Evolutionary conservation across 2,113 vertebrate species (phyloP).

Genomic region (Psettodes erumei): DNA sequence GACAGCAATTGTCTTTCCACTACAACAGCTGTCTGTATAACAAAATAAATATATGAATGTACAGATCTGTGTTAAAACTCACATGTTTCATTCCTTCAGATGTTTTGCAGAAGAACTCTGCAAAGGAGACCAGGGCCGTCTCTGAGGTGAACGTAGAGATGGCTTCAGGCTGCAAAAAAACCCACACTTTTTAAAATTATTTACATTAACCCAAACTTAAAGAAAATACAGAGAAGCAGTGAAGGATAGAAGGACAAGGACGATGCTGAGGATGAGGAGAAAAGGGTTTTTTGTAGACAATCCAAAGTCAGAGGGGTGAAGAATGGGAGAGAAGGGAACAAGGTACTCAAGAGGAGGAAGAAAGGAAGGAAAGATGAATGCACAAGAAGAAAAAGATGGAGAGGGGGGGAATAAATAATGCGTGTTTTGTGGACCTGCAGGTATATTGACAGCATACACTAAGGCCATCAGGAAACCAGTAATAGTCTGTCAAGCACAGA

Average conservation of each 20-base stretch:
- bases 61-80: conserved; percentile 57
- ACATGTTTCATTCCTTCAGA: conserved; percentile 87
- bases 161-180: conserved; percentile 88
- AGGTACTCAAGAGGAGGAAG: not conserved
- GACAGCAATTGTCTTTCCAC: not conserved
- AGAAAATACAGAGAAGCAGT: not conserved
- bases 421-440: not conserved
- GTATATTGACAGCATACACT: conserved; percentile 47
- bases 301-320: not conserved
- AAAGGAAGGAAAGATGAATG: not conserved
- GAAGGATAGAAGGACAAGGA: not conserved
- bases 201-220: not conserved
- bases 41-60: not conserved
- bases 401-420: conserved; percentile 15
- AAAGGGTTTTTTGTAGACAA: not conserved
- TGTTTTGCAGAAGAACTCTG: conserved; percentile 95
- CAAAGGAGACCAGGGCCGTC: conserved; percentile 93
- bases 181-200: not conserved
- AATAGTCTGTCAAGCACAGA: conserved; percentile 61
- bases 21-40: not conserved
- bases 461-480: conserved; percentile 39
- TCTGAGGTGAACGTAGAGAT: conserved; percentile 97
- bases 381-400: not conserved
- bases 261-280: not conserved
- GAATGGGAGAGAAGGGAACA: not conserved